Percentiles rank a stretch among this genome's conserved stretches.
phyloP scores from a whole-genome alignment of 2,797 vertebrate species.

The Sparidentex hasta region DNA sequence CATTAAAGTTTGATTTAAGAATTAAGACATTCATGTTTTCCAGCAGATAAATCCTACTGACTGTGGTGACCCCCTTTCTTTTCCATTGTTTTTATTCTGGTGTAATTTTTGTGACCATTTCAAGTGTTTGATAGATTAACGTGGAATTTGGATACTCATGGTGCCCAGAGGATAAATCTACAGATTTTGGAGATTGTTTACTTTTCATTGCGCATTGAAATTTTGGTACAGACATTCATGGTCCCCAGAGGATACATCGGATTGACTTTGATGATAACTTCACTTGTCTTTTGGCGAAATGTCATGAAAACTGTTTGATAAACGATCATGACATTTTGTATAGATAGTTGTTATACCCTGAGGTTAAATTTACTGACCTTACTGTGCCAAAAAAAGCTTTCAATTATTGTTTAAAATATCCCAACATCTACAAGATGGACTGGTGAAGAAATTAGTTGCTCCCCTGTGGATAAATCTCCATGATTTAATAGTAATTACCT shows the following conservation, averaged over 20 bases:
- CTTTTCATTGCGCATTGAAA: not conserved
- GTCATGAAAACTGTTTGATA: too few species aligned
- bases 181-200: too few species aligned
- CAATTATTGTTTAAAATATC: too few species aligned
- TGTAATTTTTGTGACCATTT: rapidly evolving
- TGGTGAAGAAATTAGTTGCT: too few species aligned
- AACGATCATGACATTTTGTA: too few species aligned
- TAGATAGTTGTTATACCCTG: not conserved
- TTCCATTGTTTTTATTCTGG: not conserved
- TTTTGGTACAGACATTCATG: not conserved
- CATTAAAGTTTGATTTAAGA: not conserved
- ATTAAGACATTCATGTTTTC: not conserved
- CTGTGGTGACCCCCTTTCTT: not conserved
- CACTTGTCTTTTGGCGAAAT: too few species aligned
- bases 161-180: not conserved
- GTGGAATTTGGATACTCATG: not conserved
- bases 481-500: not conserved
- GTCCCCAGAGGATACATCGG: too few species aligned
- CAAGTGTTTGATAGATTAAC: not conserved
- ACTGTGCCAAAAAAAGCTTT: not conserved
- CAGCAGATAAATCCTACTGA: not conserved
- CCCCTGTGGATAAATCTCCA: too few species aligned
- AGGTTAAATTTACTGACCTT: not conserved
- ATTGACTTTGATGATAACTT: too few species aligned
- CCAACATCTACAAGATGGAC: too few species aligned